Conservation (phyloP, 2,888 invertebrate genomes). For the Acanthosepion pharaonis region DNA sequence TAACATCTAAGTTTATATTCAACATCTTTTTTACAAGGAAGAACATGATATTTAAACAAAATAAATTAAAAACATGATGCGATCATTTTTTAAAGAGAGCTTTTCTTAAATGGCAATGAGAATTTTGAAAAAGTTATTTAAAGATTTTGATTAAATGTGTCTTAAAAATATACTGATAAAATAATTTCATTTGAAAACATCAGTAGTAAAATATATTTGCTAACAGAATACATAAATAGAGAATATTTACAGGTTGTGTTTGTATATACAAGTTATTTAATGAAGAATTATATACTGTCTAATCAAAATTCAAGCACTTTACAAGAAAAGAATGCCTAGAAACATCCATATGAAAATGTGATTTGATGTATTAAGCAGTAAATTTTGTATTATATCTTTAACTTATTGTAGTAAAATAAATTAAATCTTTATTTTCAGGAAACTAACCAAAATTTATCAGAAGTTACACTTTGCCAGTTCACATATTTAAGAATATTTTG, state of each 20-base stretch:
- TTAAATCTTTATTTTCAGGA: no score
- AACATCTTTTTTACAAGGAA: not conserved
- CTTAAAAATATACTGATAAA: not conserved
- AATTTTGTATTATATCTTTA: not conserved
- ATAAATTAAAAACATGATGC: no score
- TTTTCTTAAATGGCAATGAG: not conserved
- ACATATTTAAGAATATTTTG: no score
- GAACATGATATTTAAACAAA: not conserved
- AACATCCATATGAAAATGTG: not conserved
- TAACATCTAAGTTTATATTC: not conserved
- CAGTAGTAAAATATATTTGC: not conserved
- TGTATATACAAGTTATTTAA: no score
- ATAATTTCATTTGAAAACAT: not conserved
- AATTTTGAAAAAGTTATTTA: not conserved
- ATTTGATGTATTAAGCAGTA: not conserved
- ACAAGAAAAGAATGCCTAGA: not conserved
- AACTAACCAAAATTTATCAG: no score
- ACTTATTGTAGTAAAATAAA: no score
- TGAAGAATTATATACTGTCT: not conserved
- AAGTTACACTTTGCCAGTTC: no score
- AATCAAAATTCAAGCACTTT: not conserved
- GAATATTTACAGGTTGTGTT: no score
- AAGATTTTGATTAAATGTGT: not conserved
- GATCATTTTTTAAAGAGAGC: not conserved
- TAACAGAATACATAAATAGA: no score